These are phyloP conservation scores for Orientallactaga sibirica DNA, from an alignment of 2,797 vertebrate genomes.

Conservation along the genomic window DNA sequence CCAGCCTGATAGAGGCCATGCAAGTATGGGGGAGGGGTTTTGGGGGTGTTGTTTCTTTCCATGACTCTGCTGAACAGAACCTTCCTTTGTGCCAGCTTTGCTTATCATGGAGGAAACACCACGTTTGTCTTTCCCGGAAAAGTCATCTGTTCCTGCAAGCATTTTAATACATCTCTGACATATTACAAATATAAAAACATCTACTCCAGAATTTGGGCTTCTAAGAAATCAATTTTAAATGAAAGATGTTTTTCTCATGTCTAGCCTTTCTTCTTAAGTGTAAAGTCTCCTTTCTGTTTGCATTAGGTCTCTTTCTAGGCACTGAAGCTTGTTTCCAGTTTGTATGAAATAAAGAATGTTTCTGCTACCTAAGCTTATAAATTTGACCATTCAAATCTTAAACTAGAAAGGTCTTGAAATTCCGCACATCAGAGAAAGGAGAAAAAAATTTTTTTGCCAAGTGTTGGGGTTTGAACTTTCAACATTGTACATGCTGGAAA, in stretches of 20 bases:
- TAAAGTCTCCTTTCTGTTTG: background rate
- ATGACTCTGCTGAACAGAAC: background rate
- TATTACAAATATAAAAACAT: background rate
- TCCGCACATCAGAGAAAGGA: background rate
- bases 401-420: background rate
- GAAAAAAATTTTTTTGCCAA: background rate
- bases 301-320: background rate
- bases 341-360: conserved; percentile 14
- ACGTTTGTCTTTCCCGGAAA: conserved; percentile 34
- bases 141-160: background rate
- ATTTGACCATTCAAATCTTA: conserved; percentile 21
- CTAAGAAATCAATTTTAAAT: conserved; percentile 40
- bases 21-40: rapidly evolving
- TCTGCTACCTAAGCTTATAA: background rate
- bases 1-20: background rate
- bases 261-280: conserved; percentile 32
- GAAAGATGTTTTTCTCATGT: conserved; percentile 14
- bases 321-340: conserved; percentile 19
- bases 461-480: background rate
- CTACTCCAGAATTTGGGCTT: background rate
- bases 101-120: conserved; percentile 18
- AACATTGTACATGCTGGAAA: background rate
- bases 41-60: background rate
- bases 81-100: conserved; percentile 1
- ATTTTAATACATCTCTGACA: background rate